A percentile compares a stretch with the other conserved stretches of the same genome.
phyloP scores from a whole-genome alignment of 92 coral and sea anemone genomes.

The Desmophyllum pertusum region DNA sequence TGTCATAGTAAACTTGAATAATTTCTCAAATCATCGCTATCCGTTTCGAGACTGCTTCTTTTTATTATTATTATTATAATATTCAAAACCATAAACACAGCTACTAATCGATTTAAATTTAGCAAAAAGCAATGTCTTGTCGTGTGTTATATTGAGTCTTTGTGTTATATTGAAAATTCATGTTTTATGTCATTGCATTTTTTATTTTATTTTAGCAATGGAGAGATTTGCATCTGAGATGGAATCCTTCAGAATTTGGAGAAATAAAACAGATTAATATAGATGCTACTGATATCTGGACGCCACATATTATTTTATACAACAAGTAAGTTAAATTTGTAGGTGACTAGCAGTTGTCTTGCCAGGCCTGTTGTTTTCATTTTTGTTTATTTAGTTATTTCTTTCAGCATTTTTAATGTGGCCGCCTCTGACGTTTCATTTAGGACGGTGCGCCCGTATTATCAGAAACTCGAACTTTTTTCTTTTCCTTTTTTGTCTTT shows the following conservation, averaged over 20 bases:
- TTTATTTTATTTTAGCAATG: slow-evolving; percentile 62
- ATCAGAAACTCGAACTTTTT: too few species aligned
- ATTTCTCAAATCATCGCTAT: too few species aligned
- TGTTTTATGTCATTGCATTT: not conserved
- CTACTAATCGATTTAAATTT: not conserved
- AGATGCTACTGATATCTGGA: slow-evolving; percentile 68
- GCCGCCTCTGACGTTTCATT: too few species aligned
- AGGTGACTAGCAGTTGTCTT: too few species aligned
- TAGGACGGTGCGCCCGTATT: too few species aligned
- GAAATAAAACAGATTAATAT: slow-evolving; percentile 73
- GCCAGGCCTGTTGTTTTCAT: not conserved
- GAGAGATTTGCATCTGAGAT: slow-evolving; percentile 74
- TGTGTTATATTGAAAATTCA: not conserved
- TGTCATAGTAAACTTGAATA: too few species aligned
- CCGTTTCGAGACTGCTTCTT: too few species aligned
- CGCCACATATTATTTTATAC: slow-evolving; percentile 81
- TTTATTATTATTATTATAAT: too few species aligned
- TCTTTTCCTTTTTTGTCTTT: too few species aligned
- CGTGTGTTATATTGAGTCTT: not conserved
- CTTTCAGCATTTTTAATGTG: too few species aligned
- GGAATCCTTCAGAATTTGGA: slow-evolving; percentile 80
- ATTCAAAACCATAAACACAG: too few species aligned
- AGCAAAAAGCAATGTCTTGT: not conserved
- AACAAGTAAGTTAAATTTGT: slow-evolving; percentile 72
- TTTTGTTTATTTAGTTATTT: too few species aligned